A percentile compares a stretch with the other conserved stretches of the same genome.
Conservation (phyloP, 23 tunicate genomes). For the Botrylloides violaceus region DNA sequence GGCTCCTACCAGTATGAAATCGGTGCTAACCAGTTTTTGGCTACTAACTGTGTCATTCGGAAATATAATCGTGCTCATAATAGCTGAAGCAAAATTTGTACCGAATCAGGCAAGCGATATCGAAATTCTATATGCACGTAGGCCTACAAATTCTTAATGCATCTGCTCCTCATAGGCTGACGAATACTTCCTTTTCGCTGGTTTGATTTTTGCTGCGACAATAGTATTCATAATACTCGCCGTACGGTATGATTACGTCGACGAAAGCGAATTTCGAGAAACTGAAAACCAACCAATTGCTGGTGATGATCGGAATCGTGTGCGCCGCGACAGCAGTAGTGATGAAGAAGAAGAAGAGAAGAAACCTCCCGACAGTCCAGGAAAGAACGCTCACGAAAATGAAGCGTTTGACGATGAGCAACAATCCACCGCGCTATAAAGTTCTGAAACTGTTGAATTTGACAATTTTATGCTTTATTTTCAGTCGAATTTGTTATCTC, state of each 20-base stretch:
- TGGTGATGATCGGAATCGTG: not conserved
- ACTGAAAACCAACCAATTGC: constrained; percentile 4
- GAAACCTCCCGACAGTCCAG: not conserved
- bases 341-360: not conserved
- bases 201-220: constrained; percentile 70
- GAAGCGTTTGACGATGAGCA: not conserved
- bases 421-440: not conserved
- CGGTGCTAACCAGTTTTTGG: constrained; percentile 82
- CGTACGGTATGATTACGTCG: constrained; percentile 72
- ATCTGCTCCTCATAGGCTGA: constrained; percentile 43
- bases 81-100: constrained; percentile 72
- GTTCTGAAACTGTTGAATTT: no score
- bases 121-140: not conserved
- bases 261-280: constrained; percentile 59
- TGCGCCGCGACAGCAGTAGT: not conserved
- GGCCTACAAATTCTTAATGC: not conserved
- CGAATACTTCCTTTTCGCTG: constrained; percentile 91
- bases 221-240: constrained; percentile 66
- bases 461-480: no score
- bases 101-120: constrained; percentile 63
- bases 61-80: constrained; percentile 86
- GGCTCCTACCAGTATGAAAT: constrained; percentile 95
- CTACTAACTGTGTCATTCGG: constrained; percentile 87
- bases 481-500: no score
- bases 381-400: not conserved